Evolutionary conservation across 2,113 vertebrate species (phyloP), one percentile per base, ranked within the genome.

Genomic region (Romanogobio albipinnatus): DNA sequence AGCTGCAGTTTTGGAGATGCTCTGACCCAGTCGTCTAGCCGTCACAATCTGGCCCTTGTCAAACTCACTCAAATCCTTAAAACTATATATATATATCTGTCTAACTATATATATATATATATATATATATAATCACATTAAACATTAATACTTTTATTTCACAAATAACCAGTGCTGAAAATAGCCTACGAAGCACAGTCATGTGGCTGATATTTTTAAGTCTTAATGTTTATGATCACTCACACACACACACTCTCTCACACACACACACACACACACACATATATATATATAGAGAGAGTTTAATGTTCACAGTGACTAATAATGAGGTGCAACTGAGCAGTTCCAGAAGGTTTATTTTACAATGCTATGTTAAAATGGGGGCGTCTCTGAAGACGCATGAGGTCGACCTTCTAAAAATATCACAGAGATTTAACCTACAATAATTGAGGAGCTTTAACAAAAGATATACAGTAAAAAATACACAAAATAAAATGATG

Each of bases 261-360:
- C n/a, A 59, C 58, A 24, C 22, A 61, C 58, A 61, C 58, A 26
- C 61, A 64, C 61, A 62, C 61, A 1, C 13, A 33, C 6, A 9
- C 1, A 17, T 3, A 66, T 3, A 17, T 9, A 66, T 17, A 33
- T 29, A 17, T 17, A 75, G 1, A 75, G 6, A 22, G 70, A 24
- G 22, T 74, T 76, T 76, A 53, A 76, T 53, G 47, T 53, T 76
- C 53, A 39, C 33, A 15, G 56, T 61, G 76, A 59, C 53, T 59
- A 58, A 39, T 78, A 59, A 59, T 78, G 53, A 76, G 9, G 7
- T 56, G 49, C 10, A 56, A 76, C 49, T 13, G 49, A 59, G 47
- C 75, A 22, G 17, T 19, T 59, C 33, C 5, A 66, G n/a, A 11
- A 5, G 8, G 22, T 56, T 45, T 33, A 33, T 76, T 56, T 76